phyloP scores from a whole-genome alignment of 2,113 vertebrate species.

The Rhinolophus ferrumequinum region DNA sequence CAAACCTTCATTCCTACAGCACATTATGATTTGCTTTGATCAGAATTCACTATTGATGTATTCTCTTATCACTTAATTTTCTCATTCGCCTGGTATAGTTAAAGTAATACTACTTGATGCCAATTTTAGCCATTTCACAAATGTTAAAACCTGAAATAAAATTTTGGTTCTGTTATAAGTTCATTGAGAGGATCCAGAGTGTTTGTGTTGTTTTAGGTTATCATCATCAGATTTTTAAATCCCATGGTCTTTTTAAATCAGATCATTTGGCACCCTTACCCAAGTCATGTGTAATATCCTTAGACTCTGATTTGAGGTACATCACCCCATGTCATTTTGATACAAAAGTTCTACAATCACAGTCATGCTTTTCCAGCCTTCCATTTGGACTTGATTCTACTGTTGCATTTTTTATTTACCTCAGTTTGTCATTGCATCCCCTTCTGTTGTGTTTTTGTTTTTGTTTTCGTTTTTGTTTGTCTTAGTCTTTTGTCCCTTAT shows the following conservation, averaged over 20 bases:
- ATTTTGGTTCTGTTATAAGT: background rate
- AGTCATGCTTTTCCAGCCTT: background rate
- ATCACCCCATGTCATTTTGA: background rate
- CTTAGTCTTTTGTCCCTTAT: background rate
- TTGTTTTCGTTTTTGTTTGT: background rate
- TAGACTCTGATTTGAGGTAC: background rate
- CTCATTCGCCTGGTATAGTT: background rate
- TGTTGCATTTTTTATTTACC: background rate
- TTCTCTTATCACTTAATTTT: background rate
- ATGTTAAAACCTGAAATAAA: background rate
- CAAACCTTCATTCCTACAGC: background rate
- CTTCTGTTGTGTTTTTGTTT: background rate
- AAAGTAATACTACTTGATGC: background rate
- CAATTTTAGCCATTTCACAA: constrained; percentile 22
- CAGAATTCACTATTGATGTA: background rate
- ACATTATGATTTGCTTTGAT: background rate
- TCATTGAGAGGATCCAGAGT: background rate
- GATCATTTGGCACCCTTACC: background rate
- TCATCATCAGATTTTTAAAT: background rate
- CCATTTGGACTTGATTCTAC: background rate
- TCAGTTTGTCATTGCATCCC: background rate
- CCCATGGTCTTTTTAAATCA: background rate
- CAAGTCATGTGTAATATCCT: background rate
- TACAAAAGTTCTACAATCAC: background rate
- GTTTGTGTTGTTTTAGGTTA: background rate